A percentile compares a stretch with the other conserved stretches of the same genome.
Evolutionary conservation across 2,888 invertebrate genomes (phyloP).

Genomic region (Oxystoma pomonae): DNA sequence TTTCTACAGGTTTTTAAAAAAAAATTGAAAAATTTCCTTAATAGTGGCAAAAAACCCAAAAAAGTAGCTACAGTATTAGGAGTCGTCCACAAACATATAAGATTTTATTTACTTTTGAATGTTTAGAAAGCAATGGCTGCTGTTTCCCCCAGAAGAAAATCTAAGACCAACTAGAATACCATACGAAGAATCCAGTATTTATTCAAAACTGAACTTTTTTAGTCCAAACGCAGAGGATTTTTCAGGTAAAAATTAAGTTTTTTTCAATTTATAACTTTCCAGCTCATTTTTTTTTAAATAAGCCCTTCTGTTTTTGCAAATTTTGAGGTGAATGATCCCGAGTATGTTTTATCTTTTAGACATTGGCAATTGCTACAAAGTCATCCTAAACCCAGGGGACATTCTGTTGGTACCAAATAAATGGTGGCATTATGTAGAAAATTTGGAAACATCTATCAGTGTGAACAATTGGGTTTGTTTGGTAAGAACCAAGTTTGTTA

Average conservation of each 20-base stretch:
- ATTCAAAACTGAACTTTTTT: constrained; percentile 78
- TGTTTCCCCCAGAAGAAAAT: constrained; percentile 77
- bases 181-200: constrained; percentile 95
- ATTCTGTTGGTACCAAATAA: constrained; percentile 83
- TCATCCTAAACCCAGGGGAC: constrained; percentile 78
- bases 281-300: too few relatives aligned
- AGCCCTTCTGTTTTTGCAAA: too few relatives aligned
- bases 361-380: constrained; percentile 43
- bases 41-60: too few relatives aligned
- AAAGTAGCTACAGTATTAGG: too few relatives aligned
- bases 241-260: too few relatives aligned
- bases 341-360: too few relatives aligned
- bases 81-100: too few relatives aligned
- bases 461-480: constrained; percentile 71
- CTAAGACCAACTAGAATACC: constrained; percentile 82
- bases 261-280: too few relatives aligned
- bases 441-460: constrained; percentile 64
- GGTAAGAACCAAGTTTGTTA: constrained; percentile 48
- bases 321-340: too few relatives aligned
- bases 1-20: too few relatives aligned
- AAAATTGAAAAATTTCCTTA: too few relatives aligned
- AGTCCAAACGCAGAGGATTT: constrained; percentile 55
- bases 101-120: too few relatives aligned
- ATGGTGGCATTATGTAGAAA: constrained; percentile 98
- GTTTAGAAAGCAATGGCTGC: constrained; percentile 84